phyloP scores from a whole-genome alignment of 2,888 invertebrate species.

The Lasioglossum figueresi region DNA sequence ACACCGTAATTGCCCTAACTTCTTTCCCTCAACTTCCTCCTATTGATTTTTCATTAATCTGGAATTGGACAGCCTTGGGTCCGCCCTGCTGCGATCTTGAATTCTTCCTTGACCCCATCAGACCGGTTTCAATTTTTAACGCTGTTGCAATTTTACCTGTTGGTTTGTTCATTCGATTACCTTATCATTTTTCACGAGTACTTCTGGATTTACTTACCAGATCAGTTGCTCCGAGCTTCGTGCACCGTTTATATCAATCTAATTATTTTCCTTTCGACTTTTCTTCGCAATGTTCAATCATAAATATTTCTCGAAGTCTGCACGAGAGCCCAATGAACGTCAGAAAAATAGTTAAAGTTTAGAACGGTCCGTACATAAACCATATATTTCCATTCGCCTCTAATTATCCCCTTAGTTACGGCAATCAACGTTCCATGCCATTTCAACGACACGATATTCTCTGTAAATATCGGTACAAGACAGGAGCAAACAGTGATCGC shows the following conservation, averaged over 20 bases:
- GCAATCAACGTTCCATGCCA: neutral
- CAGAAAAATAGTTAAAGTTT: neutral
- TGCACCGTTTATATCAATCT: neutral
- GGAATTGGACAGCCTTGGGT: neutral
- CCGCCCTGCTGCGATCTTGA: neutral
- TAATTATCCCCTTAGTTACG: neutral
- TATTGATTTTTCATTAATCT: slow-evolving; percentile 5
- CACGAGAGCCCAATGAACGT: neutral
- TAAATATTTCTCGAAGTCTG: too few relatives aligned
- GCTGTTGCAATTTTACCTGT: neutral
- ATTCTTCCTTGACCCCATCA: neutral
- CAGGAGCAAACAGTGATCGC: neutral
- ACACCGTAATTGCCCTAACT: neutral
- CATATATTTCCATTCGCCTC: neutral
- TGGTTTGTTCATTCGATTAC: neutral
- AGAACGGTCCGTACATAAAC: neutral
- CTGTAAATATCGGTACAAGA: neutral
- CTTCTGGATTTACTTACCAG: neutral
- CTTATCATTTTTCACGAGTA: too few relatives aligned
- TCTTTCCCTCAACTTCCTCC: neutral
- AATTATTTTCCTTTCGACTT: neutral
- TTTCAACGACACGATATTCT: neutral
- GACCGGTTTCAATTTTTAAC: neutral
- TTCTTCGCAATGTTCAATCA: neutral
- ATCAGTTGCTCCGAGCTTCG: neutral